These are phyloP conservation scores for Helostoma temminkii DNA, from an alignment of 2,797 vertebrate genomes.

Conservation along the genomic window DNA sequence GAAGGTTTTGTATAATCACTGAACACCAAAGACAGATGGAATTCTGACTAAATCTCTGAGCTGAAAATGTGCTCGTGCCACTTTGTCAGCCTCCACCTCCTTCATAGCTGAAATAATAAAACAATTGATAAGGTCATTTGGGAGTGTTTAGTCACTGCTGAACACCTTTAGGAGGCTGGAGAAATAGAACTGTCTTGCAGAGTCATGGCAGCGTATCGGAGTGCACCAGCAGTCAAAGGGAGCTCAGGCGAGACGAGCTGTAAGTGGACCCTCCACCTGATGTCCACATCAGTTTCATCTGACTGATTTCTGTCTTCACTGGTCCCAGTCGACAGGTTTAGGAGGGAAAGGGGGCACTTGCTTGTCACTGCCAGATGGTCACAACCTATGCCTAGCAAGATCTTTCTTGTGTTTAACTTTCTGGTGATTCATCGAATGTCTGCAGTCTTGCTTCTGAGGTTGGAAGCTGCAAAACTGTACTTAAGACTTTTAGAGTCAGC, in stretches of 20 bases:
- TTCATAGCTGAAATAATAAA: slow-evolving; percentile 71
- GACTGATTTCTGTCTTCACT: slow-evolving; percentile 79
- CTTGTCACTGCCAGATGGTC: slow-evolving; percentile 65
- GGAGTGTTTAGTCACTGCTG: slow-evolving; percentile 80
- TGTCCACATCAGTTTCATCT: slow-evolving; percentile 84
- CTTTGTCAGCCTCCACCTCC: slow-evolving; percentile 29
- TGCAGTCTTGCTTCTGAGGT: slow-evolving; percentile 11
- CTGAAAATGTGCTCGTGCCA: slow-evolving; percentile 47
- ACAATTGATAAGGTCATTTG: slow-evolving; percentile 81
- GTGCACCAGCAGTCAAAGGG: slow-evolving; percentile 80
- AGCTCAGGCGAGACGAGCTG: slow-evolving; percentile 81
- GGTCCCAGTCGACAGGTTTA: slow-evolving; percentile 69
- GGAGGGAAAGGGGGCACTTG: slow-evolving; percentile 57
- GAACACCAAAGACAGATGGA: slow-evolving; percentile 6
- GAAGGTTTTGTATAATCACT: slow-evolving; percentile 67
- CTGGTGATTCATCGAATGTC: slow-evolving; percentile 49
- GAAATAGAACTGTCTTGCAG: slow-evolving; percentile 82
- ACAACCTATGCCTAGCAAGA: slow-evolving; percentile 39
- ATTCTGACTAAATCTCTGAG: slow-evolving; percentile 54
- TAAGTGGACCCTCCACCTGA: slow-evolving; percentile 86
- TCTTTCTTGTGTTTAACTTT: slow-evolving; percentile 47
- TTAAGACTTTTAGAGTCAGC: slow-evolving; percentile 23
- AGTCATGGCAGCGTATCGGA: slow-evolving; percentile 75
- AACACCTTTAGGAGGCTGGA: slow-evolving; percentile 71
- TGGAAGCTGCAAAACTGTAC: slow-evolving; percentile 21